phyloP scores from a whole-genome alignment of 2,113 vertebrate species.

The Brienomyrus brachyistius region DNA sequence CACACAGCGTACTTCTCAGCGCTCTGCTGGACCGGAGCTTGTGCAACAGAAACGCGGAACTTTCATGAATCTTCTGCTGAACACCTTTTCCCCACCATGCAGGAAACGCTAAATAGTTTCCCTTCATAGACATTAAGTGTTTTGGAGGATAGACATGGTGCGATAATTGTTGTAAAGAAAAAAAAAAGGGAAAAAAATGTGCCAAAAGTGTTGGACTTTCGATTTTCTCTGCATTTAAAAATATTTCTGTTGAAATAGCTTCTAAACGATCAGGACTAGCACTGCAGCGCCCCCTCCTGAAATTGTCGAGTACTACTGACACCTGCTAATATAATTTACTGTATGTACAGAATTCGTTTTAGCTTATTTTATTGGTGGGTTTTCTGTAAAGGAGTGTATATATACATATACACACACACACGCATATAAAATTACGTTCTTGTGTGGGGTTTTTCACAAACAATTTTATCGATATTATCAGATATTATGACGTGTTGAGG shows the following conservation, averaged over 20 bases:
- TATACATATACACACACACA: slow-evolving; percentile 24
- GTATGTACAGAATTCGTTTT: slow-evolving; percentile 42
- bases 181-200: slow-evolving; percentile 52
- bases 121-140: slow-evolving; percentile 55
- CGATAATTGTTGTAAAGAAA: slow-evolving; percentile 39
- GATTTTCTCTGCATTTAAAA: slow-evolving; percentile 58
- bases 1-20: not conserved
- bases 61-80: not conserved
- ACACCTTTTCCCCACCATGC: not conserved
- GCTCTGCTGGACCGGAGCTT: slow-evolving; percentile 4
- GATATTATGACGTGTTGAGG: slow-evolving; percentile 36
- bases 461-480: slow-evolving; percentile 50
- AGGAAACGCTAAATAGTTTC: slow-evolving; percentile 12
- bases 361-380: slow-evolving; percentile 42
- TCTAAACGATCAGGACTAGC: slow-evolving; percentile 61
- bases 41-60: not conserved
- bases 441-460: slow-evolving; percentile 47
- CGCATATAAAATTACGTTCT: slow-evolving; percentile 8
- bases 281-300: slow-evolving; percentile 74
- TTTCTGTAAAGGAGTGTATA: slow-evolving; percentile 43
- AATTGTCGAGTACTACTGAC: slow-evolving; percentile 67
- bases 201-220: slow-evolving; percentile 63
- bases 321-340: slow-evolving; percentile 50
- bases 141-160: slow-evolving; percentile 46
- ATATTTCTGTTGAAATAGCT: slow-evolving; percentile 56